These are phyloP conservation scores for Rhyacichthys aspro DNA, from an alignment of 2,797 vertebrate species.

Conservation along the genomic window DNA sequence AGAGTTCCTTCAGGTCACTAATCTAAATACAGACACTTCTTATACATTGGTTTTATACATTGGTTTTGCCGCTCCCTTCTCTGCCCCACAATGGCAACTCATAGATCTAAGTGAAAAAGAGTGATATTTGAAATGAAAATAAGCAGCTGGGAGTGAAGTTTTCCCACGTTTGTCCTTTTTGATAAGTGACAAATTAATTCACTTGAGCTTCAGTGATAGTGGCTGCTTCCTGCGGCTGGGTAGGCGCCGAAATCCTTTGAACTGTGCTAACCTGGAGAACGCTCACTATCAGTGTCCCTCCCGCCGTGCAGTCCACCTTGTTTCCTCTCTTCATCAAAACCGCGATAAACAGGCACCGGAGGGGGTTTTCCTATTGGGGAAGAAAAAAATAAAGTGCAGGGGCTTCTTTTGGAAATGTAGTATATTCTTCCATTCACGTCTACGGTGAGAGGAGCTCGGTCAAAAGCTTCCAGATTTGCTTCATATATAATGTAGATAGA, in stretches of 20 bases:
- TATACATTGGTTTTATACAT: slow-evolving; percentile 65
- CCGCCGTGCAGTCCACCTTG: slow-evolving; percentile 45
- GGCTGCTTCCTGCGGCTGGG: slow-evolving; percentile 48
- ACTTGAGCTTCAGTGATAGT: slow-evolving; percentile 49
- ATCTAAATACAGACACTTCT: slow-evolving; percentile 70
- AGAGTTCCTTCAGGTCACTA: slow-evolving; percentile 66
- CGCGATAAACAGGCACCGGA: slow-evolving; percentile 51
- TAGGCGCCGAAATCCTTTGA: slow-evolving; percentile 51
- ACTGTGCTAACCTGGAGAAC: slow-evolving; percentile 56
- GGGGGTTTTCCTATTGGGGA: no score
- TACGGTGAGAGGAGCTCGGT: slow-evolving; percentile 16
- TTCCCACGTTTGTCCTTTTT: slow-evolving; percentile 52
- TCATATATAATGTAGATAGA: slow-evolving; percentile 26
- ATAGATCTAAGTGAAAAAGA: slow-evolving; percentile 57
- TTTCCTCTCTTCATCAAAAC: slow-evolving; percentile 55
- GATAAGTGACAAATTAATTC: slow-evolving; percentile 72
- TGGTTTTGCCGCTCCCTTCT: slow-evolving; percentile 49
- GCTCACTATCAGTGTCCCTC: slow-evolving; percentile 35
- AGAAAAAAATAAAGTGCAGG: slow-evolving; percentile 28
- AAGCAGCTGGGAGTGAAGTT: slow-evolving; percentile 70
- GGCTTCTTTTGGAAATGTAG: slow-evolving; percentile 40
- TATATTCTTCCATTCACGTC: slow-evolving; percentile 41
- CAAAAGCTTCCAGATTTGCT: slow-evolving; percentile 8
- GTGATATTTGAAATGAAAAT: slow-evolving; percentile 73
- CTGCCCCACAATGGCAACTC: slow-evolving; percentile 59